Percentiles rank a stretch among this genome's conserved stretches.
Conservation (phyloP, 2,797 vertebrate species). For the Myotis daubentonii region DNA sequence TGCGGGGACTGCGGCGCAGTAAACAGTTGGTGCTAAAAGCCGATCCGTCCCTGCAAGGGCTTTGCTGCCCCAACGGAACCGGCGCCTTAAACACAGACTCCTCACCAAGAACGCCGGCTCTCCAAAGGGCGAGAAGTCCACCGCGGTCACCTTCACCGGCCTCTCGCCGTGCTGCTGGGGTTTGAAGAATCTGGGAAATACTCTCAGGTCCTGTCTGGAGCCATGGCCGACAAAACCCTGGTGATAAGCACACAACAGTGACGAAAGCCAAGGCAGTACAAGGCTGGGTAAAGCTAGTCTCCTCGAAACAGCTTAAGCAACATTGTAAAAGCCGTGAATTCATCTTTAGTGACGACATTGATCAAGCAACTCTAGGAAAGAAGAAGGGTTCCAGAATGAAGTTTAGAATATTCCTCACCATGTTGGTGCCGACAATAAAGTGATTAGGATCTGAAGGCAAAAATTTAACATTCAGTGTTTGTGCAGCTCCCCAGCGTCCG, state of each 20-base stretch:
- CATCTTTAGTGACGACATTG: not conserved
- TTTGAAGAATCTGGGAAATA: constrained; percentile 90
- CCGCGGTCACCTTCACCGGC: constrained; percentile 87
- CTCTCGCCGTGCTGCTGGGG: constrained; percentile 84
- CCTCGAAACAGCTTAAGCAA: not conserved
- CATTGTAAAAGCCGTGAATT: not conserved
- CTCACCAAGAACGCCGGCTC: constrained; percentile 93
- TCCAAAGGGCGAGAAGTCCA: constrained; percentile 93
- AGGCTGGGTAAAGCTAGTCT: not conserved
- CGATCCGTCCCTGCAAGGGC: not conserved
- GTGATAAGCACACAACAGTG: constrained; percentile 1
- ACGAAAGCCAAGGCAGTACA: not conserved
- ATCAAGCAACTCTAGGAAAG: not conserved
- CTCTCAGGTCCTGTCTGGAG: constrained; percentile 90
- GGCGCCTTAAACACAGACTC: not conserved
- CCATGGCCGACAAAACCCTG: constrained; percentile 93
- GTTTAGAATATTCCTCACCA: constrained; percentile 87
- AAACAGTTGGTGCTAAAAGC: not conserved
- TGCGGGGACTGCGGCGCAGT: not conserved
- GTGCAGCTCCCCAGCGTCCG: constrained; percentile 80
- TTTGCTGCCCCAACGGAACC: not conserved
- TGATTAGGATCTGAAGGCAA: constrained; percentile 92
- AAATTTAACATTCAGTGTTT: constrained; percentile 90
- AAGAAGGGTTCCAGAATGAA: not conserved
- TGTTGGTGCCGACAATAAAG: constrained; percentile 94